phyloP scores from a whole-genome alignment of 2,113 vertebrate species.

The Alligator mississippiensis region DNA sequence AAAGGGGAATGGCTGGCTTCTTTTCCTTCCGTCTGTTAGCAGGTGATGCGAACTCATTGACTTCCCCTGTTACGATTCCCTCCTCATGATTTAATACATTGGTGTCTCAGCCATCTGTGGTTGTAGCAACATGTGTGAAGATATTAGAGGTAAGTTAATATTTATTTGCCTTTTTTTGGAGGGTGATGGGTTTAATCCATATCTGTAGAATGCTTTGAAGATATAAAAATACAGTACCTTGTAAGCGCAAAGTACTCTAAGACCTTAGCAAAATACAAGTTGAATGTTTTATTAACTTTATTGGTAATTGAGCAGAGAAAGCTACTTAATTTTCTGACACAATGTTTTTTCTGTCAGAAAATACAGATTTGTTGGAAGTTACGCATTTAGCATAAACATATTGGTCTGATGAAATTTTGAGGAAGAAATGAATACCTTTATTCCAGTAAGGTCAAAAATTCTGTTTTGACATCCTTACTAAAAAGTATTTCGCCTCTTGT shows the following conservation, averaged over 20 bases:
- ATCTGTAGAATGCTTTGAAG: not conserved
- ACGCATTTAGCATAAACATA: not conserved
- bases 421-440: rapidly evolving
- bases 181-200: not conserved
- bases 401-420: not conserved
- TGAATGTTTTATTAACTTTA: too few relatives aligned
- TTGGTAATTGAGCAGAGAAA: too few relatives aligned
- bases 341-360: not conserved
- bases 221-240: not conserved
- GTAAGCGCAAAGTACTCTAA: not conserved
- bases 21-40: not conserved
- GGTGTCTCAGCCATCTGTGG: not conserved
- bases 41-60: not conserved
- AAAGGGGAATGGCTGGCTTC: not conserved
- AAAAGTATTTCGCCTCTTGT: rapidly evolving
- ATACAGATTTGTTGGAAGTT: not conserved
- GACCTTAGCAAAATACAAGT: not conserved
- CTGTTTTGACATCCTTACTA: not conserved
- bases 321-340: too few relatives aligned
- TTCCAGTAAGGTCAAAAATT: not conserved
- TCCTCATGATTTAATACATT: rapidly evolving
- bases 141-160: slow-evolving; percentile 37
- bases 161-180: not conserved
- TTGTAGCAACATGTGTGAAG: slow-evolving; percentile 28
- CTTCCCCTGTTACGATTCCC: not conserved